Evolutionary conservation across 2,888 invertebrate genomes (phyloP).

Genomic region (Drosophila percnosoma): DNA sequence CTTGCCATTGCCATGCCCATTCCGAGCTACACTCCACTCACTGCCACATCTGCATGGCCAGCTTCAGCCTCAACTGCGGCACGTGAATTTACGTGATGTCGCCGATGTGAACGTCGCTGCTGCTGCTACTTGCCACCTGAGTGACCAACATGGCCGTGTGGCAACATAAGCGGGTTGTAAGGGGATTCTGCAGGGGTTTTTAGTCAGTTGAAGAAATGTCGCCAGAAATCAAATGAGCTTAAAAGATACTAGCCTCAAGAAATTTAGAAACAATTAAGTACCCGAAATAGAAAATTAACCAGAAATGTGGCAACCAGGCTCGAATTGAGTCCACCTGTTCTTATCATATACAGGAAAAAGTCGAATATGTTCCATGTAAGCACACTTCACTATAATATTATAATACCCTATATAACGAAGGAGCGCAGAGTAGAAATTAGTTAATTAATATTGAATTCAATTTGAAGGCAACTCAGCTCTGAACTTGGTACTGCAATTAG

Average conservation of each 20-base stretch:
- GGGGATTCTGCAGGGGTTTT: not conserved
- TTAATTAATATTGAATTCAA: slow-evolving; percentile 77
- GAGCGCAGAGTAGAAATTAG: slow-evolving; percentile 63
- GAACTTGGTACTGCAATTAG: slow-evolving; percentile 54
- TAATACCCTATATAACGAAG: slow-evolving; percentile 21
- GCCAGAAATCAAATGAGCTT: slow-evolving; percentile 53
- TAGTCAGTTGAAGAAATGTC: slow-evolving; percentile 32
- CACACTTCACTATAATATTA: not conserved
- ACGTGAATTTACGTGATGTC: slow-evolving; percentile 67
- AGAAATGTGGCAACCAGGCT: not conserved
- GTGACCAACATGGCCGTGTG: slow-evolving; percentile 10
- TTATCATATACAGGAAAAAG: no score
- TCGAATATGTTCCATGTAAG: not conserved
- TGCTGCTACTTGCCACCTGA: slow-evolving; percentile 16
- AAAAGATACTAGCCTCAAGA: not conserved
- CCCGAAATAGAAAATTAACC: not conserved
- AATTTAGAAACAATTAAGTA: slow-evolving; percentile 53
- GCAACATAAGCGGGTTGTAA: not conserved
- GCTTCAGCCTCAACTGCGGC: slow-evolving; percentile 31
- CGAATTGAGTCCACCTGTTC: not conserved
- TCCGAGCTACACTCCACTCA: not conserved
- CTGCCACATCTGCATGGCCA: slow-evolving; percentile 1
- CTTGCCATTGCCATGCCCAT: not conserved
- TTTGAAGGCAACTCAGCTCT: slow-evolving; percentile 43
- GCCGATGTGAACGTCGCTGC: slow-evolving; percentile 33